Evolutionary conservation across 2,113 vertebrate species (phyloP).

Genomic region (Nematolebias whitei): DNA sequence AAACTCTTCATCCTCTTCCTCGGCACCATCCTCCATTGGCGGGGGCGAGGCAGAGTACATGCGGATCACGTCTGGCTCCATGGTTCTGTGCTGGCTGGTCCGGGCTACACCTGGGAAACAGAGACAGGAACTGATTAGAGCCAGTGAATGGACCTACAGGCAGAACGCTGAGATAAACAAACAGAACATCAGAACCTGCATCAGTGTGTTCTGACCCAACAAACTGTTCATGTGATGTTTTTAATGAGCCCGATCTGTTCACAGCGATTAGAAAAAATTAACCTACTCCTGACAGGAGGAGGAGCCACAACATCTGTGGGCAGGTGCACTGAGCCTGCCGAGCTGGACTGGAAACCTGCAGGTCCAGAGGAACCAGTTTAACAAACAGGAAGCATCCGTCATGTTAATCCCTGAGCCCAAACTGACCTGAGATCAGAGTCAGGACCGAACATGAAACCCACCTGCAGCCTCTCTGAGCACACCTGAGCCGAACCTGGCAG

Average conservation of each 20-base stretch:
- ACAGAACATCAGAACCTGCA: not conserved
- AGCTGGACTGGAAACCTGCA: constrained; percentile 1
- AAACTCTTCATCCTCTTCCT: constrained; percentile 94
- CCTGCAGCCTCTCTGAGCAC: not conserved
- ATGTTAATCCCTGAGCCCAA: not conserved
- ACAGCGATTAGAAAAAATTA: not conserved
- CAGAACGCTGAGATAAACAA: not conserved
- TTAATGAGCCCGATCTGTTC: not conserved
- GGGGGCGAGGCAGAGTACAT: constrained; percentile 98
- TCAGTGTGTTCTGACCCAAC: not conserved
- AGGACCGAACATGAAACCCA: not conserved
- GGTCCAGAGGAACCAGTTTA: constrained; percentile 13
- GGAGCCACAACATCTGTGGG: constrained; percentile 19
- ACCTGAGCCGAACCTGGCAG: not conserved
- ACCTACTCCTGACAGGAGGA: not conserved
- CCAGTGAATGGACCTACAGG: not conserved
- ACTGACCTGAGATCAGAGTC: not conserved
- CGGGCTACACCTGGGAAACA: constrained; percentile 78
- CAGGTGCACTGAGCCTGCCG: not conserved
- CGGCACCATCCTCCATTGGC: constrained; percentile 89
- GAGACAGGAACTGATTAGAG: not conserved
- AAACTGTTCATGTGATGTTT: too few relatives aligned
- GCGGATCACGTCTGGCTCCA: constrained; percentile 96
- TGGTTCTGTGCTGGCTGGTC: constrained; percentile 72
- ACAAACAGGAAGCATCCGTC: not conserved